phyloP scores from a whole-genome alignment of 2,797 vertebrate genomes.

The Pygocentrus nattereri region DNA sequence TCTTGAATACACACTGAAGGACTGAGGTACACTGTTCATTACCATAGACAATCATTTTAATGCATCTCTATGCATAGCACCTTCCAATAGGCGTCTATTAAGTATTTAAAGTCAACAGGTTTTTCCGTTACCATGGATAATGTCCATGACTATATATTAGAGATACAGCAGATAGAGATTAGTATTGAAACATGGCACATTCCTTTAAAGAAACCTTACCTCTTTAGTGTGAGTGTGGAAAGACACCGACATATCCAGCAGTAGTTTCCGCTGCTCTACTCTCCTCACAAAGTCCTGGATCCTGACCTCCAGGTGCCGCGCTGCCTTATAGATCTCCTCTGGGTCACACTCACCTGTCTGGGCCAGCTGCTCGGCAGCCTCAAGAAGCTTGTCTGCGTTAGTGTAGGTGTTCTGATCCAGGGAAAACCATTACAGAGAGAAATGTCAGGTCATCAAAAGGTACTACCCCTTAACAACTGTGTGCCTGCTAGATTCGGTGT shows the following conservation, averaged over 20 bases:
- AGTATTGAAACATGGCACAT: background rate
- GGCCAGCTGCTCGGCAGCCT: constrained; percentile 96
- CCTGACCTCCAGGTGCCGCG: constrained; percentile 94
- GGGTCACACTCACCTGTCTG: constrained; percentile 98
- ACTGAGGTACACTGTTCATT: background rate
- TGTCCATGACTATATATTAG: background rate
- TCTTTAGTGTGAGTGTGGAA: constrained; percentile 98
- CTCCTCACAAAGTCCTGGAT: constrained; percentile 98
- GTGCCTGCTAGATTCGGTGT: background rate
- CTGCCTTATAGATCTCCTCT: constrained; percentile 98
- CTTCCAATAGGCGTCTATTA: background rate
- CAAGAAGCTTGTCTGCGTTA: constrained; percentile 97
- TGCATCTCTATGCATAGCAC: background rate
- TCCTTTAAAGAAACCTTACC: constrained; percentile 72
- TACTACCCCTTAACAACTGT: background rate
- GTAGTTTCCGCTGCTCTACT: constrained; percentile 96
- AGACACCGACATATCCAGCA: constrained; percentile 98
- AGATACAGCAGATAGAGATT: background rate
- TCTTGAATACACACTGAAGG: constrained; percentile 1
- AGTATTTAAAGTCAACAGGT: background rate
- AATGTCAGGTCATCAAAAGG: background rate
- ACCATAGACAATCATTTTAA: background rate
- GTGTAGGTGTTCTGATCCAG: constrained; percentile 93
- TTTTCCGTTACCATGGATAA: too few species aligned
- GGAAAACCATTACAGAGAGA: constrained; percentile 9